These are phyloP conservation scores for Bacillus rossius DNA, from an alignment of 1,140 invertebrate genomes.

Conservation along the genomic window DNA sequence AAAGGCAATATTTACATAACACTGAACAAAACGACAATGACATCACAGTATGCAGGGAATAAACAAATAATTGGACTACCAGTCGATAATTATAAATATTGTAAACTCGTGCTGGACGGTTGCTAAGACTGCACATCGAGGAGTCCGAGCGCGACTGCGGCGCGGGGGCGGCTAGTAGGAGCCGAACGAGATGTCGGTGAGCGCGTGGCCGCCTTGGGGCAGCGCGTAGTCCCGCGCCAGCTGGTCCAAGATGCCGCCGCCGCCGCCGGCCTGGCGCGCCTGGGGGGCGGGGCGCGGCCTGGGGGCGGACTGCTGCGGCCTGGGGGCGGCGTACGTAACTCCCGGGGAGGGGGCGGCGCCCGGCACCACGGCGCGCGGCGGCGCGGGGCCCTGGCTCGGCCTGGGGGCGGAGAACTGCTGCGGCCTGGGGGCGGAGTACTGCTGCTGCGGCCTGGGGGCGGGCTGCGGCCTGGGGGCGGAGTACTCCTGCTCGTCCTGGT, in stretches of 20 bases:
- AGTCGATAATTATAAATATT: too few species aligned
- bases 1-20: too few species aligned
- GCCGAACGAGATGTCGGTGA: constrained; percentile 76
- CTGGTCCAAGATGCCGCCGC: constrained; percentile 66
- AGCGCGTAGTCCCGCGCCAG: constrained; percentile 73
- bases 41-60: too few species aligned
- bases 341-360: not conserved
- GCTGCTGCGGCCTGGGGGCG: not conserved
- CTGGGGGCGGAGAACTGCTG: not conserved
- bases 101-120: too few species aligned
- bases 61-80: too few species aligned
- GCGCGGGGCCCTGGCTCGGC: not conserved
- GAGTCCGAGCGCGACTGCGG: too few species aligned
- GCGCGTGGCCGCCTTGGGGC: constrained; percentile 53
- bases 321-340: not conserved
- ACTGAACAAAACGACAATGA: too few species aligned
- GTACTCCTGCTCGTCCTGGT: constrained; percentile 2
- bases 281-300: constrained; percentile 15
- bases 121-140: too few species aligned
- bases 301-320: not conserved
- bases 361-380: not conserved
- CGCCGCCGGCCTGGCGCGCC: not conserved
- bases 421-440: not conserved
- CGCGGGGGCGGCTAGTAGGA: constrained; percentile 1
- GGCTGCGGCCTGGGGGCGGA: not conserved